Base-by-base conservation (phyloP, 1,140 invertebrate species). In the Wiebesia pumilae region DNA sequence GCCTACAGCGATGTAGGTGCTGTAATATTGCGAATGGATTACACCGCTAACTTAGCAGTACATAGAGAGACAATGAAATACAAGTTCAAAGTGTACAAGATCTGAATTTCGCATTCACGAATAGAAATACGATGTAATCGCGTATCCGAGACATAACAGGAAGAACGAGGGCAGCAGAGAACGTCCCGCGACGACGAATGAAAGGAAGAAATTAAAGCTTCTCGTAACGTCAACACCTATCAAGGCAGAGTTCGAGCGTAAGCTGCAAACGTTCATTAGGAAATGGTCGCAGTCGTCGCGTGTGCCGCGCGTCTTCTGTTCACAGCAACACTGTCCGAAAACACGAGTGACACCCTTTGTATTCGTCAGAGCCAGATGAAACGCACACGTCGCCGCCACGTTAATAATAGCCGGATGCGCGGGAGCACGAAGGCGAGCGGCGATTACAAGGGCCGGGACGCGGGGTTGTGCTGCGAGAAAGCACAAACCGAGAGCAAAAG, bases 341-440 rank as follows among this genome's bases (percentile, higher is more conserved):
- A 27, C 14, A 58, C 75, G 40, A 54, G n/a, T 2, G 4, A 58
- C 65, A 38, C 14, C 38, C 78, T 80, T 80, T 62, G 47, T 38
- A 19, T 16, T 12, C n/a, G 30, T 38, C 67, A 3, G 12, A 21
- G 21, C 10, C 30, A 14, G 14, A 71, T 35, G 67, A 71, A 21
- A 71, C 12, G 51, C 51, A 54, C 51, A 19, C 19, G 51, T 33
- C 27, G 51, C 33, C 10, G 67, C 2, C 27, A 33, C 67, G 62
- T 73, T 83, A 83, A 83, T 83, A 83, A 83, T 83, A 73, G 40
- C 81, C 33, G 82, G 38, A 81, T 38, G 80, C 80, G 80, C 10
- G 47, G 47, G n/a, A 24, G 79, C 40, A 40, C 27, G 92, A 54
- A 33, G 58, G 1, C 16, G 27, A 35, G n/a, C 30, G 24, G 21